Conservation (phyloP, 2,113 vertebrate genomes). For the Gadus chalcogrammus region DNA sequence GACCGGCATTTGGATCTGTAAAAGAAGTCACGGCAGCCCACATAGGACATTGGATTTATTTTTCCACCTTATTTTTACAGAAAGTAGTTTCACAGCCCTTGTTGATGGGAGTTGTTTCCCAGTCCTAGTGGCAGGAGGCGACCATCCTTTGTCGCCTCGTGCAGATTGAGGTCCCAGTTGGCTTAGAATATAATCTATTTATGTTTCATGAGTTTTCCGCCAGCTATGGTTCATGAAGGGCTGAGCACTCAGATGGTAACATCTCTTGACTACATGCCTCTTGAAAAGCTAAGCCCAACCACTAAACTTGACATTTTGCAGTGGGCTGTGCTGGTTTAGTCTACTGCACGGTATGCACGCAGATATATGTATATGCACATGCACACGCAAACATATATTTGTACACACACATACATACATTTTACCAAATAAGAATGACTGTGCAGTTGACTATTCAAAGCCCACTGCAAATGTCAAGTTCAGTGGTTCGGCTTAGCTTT, state of each 20-base stretch:
- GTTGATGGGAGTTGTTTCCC: not conserved
- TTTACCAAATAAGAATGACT: not conserved
- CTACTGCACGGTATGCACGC: too few relatives aligned
- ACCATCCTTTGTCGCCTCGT: not conserved
- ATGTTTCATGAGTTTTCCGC: slow-evolving; percentile 37
- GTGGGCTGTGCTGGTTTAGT: not conserved
- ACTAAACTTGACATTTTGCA: not conserved
- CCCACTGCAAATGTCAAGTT: not conserved
- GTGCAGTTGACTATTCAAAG: not conserved
- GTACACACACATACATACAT: not conserved
- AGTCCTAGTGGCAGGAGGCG: not conserved
- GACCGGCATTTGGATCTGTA: too few relatives aligned
- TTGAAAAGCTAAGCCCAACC: not conserved
- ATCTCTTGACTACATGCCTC: not conserved
- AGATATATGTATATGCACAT: too few relatives aligned
- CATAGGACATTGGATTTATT: too few relatives aligned
- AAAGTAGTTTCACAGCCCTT: too few relatives aligned
- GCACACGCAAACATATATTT: too few relatives aligned
- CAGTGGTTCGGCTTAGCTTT: not conserved
- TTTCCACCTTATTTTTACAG: too few relatives aligned
- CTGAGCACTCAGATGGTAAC: not conserved
- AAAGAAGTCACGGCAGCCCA: too few relatives aligned
- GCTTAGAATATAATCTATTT: too few relatives aligned
- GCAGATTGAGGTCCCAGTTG: too few relatives aligned
- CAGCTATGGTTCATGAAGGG: not conserved